phyloP scores from a whole-genome alignment of 2,888 invertebrate species.

The Netelia inedita region DNA sequence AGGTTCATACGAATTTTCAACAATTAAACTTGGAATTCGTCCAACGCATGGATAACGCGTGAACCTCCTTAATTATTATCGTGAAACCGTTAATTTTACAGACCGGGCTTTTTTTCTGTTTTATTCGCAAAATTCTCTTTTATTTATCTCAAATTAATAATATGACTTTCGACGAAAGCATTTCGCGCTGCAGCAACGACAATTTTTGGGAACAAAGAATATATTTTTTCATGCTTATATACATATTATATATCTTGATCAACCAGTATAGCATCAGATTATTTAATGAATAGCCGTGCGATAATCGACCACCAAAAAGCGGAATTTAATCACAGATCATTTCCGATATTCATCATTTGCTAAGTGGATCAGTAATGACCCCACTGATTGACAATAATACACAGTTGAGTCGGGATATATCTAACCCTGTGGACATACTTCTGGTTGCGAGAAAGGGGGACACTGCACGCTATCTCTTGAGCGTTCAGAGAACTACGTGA shows the following conservation, averaged over 20 bases:
- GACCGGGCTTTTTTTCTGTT: no score
- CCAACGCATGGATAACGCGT: no score
- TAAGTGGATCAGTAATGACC: slow-evolving; percentile 82
- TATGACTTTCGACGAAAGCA: no score
- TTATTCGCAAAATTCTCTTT: no score
- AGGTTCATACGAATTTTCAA: no score
- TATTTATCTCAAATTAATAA: no score
- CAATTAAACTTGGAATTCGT: no score
- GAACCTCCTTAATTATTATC: no score
- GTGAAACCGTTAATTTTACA: no score
- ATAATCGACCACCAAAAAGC: slow-evolving; percentile 76
- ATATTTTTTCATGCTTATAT: no score
- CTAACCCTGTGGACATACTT: slow-evolving; percentile 4
- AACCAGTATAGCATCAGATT: slow-evolving; percentile 80
- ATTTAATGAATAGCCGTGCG: slow-evolving; percentile 76
- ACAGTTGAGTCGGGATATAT: neutral
- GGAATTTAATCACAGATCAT: slow-evolving; percentile 81
- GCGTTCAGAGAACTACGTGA: slow-evolving; percentile 9
- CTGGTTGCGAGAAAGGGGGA: slow-evolving; percentile 60
- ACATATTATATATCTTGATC: slow-evolving; percentile 60
- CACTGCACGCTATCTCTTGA: slow-evolving; percentile 45
- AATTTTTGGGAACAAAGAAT: no score
- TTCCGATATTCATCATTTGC: slow-evolving; percentile 81
- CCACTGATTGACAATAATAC: slow-evolving; percentile 78
- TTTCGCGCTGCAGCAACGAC: no score